Evolutionary conservation across 2,797 vertebrate genomes (phyloP).

Genomic region (Urosaurus nigricauda): DNA sequence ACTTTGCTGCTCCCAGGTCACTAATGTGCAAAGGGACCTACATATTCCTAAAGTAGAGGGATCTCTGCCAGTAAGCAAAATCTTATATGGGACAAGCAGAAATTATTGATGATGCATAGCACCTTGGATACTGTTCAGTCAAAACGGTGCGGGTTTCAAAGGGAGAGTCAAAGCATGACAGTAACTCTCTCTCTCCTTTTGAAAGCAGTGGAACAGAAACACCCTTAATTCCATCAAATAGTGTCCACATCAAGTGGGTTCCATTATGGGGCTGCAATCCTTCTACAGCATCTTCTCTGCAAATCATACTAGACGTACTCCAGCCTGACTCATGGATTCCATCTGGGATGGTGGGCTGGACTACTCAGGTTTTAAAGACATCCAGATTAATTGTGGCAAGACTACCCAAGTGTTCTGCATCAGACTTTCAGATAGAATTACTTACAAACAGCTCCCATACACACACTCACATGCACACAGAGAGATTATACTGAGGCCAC

Average conservation of each 20-base stretch:
- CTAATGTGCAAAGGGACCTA: conserved; percentile 49
- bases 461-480: background rate
- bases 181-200: background rate
- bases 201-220: background rate
- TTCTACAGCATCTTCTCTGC: background rate
- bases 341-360: too few relatives aligned
- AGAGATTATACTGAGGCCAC: background rate
- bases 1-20: conserved; percentile 54
- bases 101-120: conserved; percentile 24
- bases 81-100: conserved; percentile 42
- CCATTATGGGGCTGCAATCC: background rate
- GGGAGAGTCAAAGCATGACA: background rate
- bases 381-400: background rate
- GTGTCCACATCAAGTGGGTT: background rate
- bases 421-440: background rate
- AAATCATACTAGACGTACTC: background rate
- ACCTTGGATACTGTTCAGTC: background rate
- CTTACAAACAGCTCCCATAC: background rate
- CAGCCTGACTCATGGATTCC: background rate
- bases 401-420: background rate
- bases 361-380: background rate
- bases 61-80: conserved; percentile 68
- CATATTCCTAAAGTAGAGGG: conserved; percentile 33
- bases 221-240: background rate
- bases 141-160: background rate